A percentile compares a stretch with the other conserved stretches of the same genome.
Conservation (phyloP, 2,888 invertebrate genomes). For the Dasypolia templi region DNA sequence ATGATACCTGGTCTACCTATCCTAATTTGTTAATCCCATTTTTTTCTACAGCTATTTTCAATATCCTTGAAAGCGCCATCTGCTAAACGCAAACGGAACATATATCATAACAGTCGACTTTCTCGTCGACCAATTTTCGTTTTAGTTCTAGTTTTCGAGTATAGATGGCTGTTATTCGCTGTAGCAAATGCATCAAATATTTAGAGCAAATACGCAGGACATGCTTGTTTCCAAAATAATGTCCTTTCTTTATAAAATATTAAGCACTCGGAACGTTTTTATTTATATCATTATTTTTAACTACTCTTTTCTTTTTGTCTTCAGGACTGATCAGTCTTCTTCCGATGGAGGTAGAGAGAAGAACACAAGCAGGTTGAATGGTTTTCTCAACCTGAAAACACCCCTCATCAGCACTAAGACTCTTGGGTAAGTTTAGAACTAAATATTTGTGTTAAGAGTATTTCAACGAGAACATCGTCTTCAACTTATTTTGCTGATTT, state of each 20-base stretch:
- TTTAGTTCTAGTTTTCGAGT: accelerated
- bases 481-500: accelerated
- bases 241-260: no score
- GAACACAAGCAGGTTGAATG: conserved; percentile 91
- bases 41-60: neutral
- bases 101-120: neutral
- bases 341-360: conserved; percentile 85
- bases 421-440: conserved; percentile 91
- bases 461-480: neutral
- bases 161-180: conserved; percentile 45
- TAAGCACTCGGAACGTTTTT: neutral
- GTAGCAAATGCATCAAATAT: no score
- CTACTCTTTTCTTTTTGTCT: conserved; percentile 60
- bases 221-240: no score
- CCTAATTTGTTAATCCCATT: no score
- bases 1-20: neutral
- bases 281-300: neutral
- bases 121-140: accelerated
- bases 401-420: conserved; percentile 94
- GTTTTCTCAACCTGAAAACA: conserved; percentile 93
- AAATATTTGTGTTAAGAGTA: neutral
- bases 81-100: neutral
- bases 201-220: no score
- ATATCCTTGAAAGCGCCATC: conserved; percentile 43
- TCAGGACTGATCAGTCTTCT: conserved; percentile 82